Conservation (phyloP, 2,797 vertebrate genomes). For the Manis pentadactyla region DNA sequence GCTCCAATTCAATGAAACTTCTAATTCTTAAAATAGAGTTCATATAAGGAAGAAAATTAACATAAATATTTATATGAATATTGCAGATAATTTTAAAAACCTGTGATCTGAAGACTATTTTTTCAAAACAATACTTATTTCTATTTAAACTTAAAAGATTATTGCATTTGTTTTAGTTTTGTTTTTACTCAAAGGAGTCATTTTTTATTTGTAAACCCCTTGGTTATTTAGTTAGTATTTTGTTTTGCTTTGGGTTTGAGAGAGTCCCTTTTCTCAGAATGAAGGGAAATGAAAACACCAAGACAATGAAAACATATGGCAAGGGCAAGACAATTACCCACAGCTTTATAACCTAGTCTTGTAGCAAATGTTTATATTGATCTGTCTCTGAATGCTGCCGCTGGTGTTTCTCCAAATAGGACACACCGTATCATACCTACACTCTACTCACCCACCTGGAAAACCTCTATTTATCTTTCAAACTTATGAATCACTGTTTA, state of each 20-base stretch:
- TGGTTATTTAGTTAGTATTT: not conserved
- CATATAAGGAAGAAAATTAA: not conserved
- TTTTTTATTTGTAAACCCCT: not conserved
- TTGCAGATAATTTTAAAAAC: not conserved
- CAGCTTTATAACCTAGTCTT: not conserved
- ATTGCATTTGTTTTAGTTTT: not conserved
- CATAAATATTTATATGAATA: not conserved
- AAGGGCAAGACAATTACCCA: not conserved
- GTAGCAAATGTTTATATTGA: not conserved
- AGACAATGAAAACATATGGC: not conserved
- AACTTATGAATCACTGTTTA: not conserved
- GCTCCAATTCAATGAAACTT: not conserved
- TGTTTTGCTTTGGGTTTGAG: not conserved
- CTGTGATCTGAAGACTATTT: not conserved
- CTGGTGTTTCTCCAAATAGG: not conserved
- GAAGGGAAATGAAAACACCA: not conserved
- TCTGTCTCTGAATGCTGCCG: not conserved
- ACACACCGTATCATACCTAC: not conserved
- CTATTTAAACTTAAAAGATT: not conserved
- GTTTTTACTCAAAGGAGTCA: not conserved
- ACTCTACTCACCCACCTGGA: not conserved
- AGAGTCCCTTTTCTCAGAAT: not conserved
- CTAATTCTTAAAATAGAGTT: not conserved
- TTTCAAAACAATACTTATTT: not conserved
- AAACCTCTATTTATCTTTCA: not conserved